Evolutionary conservation across 2,797 vertebrate genomes (phyloP).

Genomic region (Artibeus jamaicensis): DNA sequence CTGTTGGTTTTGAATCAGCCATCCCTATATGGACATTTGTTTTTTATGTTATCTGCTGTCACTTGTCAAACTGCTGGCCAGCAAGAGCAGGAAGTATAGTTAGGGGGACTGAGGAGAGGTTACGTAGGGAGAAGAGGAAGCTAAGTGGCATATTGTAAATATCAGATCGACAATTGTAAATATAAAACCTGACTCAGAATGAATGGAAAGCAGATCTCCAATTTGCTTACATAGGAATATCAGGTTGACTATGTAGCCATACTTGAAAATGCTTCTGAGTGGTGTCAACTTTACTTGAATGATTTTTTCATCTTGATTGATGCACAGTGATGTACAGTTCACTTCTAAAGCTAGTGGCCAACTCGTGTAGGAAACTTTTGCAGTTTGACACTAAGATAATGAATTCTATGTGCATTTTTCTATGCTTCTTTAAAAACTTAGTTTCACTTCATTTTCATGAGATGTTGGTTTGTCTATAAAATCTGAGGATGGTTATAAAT

Average conservation of each 20-base stretch:
- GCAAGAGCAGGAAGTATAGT: slow-evolving; percentile 70
- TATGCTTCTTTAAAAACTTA: slow-evolving; percentile 85
- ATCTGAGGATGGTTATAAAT: slow-evolving; percentile 94
- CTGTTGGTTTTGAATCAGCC: slow-evolving; percentile 33
- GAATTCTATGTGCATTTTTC: slow-evolving; percentile 89
- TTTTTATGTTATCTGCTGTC: slow-evolving; percentile 66
- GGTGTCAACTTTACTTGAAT: slow-evolving; percentile 99
- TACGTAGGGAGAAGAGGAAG: slow-evolving; percentile 38
- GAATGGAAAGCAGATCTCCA: slow-evolving; percentile 79
- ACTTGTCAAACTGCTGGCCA: slow-evolving; percentile 86
- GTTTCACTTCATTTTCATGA: slow-evolving; percentile 89
- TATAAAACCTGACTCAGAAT: slow-evolving; percentile 92
- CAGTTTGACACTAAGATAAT: slow-evolving; percentile 97
- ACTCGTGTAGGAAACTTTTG: slow-evolving; percentile 89
- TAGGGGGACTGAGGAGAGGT: slow-evolving; percentile 55
- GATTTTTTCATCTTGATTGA: slow-evolving; percentile 92
- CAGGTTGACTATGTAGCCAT: slow-evolving; percentile 96
- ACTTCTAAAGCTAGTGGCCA: slow-evolving; percentile 92
- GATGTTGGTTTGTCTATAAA: slow-evolving; percentile 91
- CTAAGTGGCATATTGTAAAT: slow-evolving; percentile 83
- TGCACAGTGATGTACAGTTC: slow-evolving; percentile 88
- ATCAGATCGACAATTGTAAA: slow-evolving; percentile 86
- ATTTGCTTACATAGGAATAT: slow-evolving; percentile 88
- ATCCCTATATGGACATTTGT: slow-evolving; percentile 58
- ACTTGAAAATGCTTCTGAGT: slow-evolving; percentile 96